Percentiles rank a stretch among this genome's conserved stretches.
phyloP scores from a whole-genome alignment of 2,113 vertebrate genomes.

The Chunga burmeisteri region DNA sequence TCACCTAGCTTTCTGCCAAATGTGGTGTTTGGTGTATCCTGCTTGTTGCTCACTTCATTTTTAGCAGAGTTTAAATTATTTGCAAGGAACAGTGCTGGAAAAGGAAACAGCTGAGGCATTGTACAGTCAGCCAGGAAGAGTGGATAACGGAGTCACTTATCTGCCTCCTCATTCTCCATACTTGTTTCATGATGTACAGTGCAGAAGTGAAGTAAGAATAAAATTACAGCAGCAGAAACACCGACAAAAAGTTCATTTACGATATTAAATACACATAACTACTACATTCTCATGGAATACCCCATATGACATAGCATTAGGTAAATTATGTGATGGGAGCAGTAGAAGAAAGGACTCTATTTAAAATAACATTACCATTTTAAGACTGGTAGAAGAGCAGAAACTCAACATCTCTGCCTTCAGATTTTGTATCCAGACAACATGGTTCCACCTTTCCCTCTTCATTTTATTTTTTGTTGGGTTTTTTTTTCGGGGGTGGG shows the following conservation, averaged over 20 bases:
- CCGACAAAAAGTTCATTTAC: background rate
- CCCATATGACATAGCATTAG: background rate
- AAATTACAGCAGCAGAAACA: background rate
- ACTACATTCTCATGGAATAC: background rate
- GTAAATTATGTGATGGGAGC: background rate
- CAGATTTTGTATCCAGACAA: background rate
- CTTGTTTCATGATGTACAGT: background rate
- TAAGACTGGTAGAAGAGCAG: background rate
- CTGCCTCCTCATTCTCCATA: background rate
- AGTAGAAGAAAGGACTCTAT: background rate
- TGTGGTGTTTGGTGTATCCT: slow-evolving; percentile 41
- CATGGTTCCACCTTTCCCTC: background rate
- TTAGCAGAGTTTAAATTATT: slow-evolving; percentile 3
- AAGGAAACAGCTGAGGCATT: slow-evolving; percentile 23
- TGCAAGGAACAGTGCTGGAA: slow-evolving; percentile 3
- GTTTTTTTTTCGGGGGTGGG: background rate
- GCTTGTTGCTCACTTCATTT: background rate
- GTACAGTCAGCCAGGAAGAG: background rate
- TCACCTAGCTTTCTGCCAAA: slow-evolving; percentile 20
- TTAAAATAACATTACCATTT: background rate
- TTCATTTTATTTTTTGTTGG: background rate
- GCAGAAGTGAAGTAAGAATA: background rate
- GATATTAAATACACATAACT: background rate
- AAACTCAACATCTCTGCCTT: background rate
- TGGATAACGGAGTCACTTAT: background rate